A percentile compares a stretch with the other conserved stretches of the same genome.
phyloP scores from a whole-genome alignment of 1,140 invertebrate genomes.

The Drosophila azteca region DNA sequence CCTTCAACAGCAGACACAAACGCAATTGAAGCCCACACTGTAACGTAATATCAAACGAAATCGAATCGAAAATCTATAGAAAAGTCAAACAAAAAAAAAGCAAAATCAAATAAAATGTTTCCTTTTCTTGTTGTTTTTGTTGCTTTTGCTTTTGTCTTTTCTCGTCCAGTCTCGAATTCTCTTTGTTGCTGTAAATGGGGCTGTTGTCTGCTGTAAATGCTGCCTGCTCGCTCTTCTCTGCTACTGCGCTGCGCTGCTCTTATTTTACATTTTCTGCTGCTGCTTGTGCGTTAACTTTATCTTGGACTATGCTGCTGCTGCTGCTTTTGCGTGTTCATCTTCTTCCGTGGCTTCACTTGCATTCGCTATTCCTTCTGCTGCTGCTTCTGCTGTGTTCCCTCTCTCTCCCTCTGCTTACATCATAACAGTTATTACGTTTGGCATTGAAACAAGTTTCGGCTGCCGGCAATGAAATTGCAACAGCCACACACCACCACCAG shows the following conservation, averaged over 20 bases:
- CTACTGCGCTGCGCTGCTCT: too few relatives aligned
- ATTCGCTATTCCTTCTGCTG: not conserved
- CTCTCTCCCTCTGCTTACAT: slow-evolving; percentile 63
- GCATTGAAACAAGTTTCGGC: slow-evolving; percentile 77
- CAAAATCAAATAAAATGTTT: slow-evolving; percentile 32
- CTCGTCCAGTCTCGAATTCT: too few relatives aligned
- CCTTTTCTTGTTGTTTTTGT: slow-evolving; percentile 11
- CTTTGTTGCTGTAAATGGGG: too few relatives aligned
- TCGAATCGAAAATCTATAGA: slow-evolving; percentile 55
- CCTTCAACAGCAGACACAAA: slow-evolving; percentile 10
- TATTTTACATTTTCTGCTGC: too few relatives aligned
- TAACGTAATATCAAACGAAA: slow-evolving; percentile 58
- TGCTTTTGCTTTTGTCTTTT: slow-evolving; percentile 12
- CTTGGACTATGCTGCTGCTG: not conserved
- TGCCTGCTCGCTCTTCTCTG: too few relatives aligned
- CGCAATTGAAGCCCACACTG: slow-evolving; percentile 28
- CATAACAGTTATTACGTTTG: slow-evolving; percentile 83
- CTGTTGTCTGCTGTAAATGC: too few relatives aligned
- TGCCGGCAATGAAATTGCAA: slow-evolving; percentile 77
- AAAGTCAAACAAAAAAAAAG: slow-evolving; percentile 33
- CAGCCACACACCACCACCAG: slow-evolving; percentile 23
- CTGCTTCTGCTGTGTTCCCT: slow-evolving; percentile 8
- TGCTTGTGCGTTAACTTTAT: too few relatives aligned
- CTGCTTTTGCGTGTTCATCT: slow-evolving; percentile 9
- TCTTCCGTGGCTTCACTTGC: too few relatives aligned